Percentiles rank a stretch among this genome's conserved stretches.
Evolutionary conservation across 2,888 invertebrate species (phyloP).

Genomic region (Lamellibrachia satsuma): DNA sequence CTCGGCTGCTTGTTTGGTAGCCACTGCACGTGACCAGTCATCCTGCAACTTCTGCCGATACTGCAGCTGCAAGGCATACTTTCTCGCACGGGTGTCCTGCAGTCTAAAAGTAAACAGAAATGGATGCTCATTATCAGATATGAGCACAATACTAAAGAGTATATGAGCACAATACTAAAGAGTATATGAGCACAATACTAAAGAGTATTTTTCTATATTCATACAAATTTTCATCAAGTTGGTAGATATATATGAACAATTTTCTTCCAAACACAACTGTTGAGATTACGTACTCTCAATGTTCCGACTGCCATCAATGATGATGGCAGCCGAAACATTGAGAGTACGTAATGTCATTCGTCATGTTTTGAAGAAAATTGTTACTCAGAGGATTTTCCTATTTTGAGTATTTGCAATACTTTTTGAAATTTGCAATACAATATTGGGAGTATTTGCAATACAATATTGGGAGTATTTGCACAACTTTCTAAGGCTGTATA

Average conservation of each 20-base stretch:
- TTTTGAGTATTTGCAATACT: not conserved
- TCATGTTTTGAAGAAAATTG: no score
- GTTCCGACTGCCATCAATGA: no score
- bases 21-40: constrained; percentile 57
- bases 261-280: no score
- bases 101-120: constrained; percentile 29
- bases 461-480: no score
- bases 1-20: constrained; percentile 41
- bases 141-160: not conserved
- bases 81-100: constrained; percentile 54
- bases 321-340: no score
- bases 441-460: not conserved
- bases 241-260: no score
- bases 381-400: not conserved
- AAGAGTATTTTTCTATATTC: no score
- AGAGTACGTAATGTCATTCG: no score
- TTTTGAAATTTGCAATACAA: not conserved
- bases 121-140: not conserved
- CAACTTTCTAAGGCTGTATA: no score
- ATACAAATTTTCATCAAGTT: no score
- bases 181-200: not conserved
- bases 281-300: no score
- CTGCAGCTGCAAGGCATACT: constrained; percentile 50
- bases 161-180: not conserved
- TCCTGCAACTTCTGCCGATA: constrained; percentile 56